A percentile compares a stretch with the other conserved stretches of the same genome.
Conservation (phyloP, 1,140 invertebrate species). For the Mizuhopecten yessoensis region DNA sequence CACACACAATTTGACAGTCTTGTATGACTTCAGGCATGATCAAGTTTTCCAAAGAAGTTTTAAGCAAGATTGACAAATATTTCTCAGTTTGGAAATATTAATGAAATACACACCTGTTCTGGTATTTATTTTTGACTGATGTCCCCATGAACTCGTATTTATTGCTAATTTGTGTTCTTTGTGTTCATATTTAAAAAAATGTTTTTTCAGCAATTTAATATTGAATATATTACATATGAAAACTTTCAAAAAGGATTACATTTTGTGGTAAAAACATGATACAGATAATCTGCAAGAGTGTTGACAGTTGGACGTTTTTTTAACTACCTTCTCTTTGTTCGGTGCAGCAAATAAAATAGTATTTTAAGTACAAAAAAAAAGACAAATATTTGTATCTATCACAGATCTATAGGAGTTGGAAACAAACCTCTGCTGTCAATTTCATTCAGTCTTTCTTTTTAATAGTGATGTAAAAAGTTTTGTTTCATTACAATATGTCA, state of each 20-base stretch:
- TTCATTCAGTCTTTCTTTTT: not conserved
- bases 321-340: too few species aligned
- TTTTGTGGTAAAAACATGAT: too few species aligned
- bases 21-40: not conserved
- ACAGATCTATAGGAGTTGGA: not conserved
- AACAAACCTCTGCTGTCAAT: not conserved
- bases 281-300: too few species aligned
- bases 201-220: too few species aligned
- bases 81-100: not conserved
- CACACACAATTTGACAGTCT: not conserved
- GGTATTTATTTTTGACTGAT: not conserved
- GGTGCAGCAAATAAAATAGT: too few species aligned
- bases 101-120: not conserved
- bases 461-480: not conserved
- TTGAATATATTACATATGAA: too few species aligned
- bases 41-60: not conserved
- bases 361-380: too few species aligned
- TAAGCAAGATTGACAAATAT: not conserved
- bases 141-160: not conserved
- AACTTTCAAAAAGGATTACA: too few species aligned
- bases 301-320: too few species aligned
- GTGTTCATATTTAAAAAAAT: not conserved
- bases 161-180: not conserved
- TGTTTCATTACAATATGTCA: not conserved
- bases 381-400: not conserved